These are phyloP conservation scores for Didymodactylos carnosus DNA, from an alignment of 2,888 invertebrate genomes.

Conservation along the genomic window DNA sequence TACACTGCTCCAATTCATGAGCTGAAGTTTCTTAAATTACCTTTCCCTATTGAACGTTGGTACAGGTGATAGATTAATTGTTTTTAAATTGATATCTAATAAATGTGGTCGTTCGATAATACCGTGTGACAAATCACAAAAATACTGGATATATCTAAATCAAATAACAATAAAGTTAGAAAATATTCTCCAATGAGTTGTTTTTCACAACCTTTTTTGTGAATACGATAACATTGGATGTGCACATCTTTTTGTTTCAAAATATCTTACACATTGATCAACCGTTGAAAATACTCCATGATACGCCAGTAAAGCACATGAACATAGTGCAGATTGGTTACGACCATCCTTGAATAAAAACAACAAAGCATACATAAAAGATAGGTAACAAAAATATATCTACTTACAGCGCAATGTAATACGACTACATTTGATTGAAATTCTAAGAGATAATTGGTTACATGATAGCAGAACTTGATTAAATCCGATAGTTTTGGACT, in stretches of 20 bases:
- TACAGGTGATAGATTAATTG: background rate
- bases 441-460: conserved; percentile 1
- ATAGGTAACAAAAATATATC: too few species aligned
- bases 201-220: background rate
- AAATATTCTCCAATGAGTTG: too few species aligned
- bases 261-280: background rate
- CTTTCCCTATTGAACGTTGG: conserved; percentile 7
- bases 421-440: background rate
- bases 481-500: background rate
- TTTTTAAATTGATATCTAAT: background rate
- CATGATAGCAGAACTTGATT: background rate
- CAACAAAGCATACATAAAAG: too few species aligned
- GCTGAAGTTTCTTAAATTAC: background rate
- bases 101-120: background rate
- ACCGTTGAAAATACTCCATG: background rate
- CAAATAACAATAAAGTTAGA: too few species aligned
- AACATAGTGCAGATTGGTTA: background rate
- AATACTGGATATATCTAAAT: background rate
- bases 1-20: background rate
- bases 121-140: background rate
- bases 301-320: background rate
- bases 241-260: background rate
- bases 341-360: background rate
- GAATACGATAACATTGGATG: background rate
- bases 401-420: background rate